Percentiles rank a stretch among this genome's conserved stretches.
phyloP scores from a whole-genome alignment of 2,797 vertebrate genomes.

The Smutsia temminckii region DNA sequence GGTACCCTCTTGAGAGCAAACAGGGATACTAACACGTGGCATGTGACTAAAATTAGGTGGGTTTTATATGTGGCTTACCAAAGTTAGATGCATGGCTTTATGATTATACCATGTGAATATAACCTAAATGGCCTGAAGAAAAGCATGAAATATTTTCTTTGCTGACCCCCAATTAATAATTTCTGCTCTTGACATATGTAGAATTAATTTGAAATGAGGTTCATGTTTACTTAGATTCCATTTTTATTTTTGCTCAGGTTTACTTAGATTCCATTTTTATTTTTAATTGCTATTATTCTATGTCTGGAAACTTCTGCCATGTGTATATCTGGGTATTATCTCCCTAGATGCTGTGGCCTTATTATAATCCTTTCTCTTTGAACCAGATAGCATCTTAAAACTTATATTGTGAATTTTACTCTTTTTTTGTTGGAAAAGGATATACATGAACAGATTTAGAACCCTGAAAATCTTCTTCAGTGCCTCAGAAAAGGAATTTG shows the following conservation, averaged over 20 bases:
- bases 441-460: not conserved
- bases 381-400: not conserved
- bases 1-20: not conserved
- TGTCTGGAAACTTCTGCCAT: not conserved
- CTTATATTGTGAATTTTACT: not conserved
- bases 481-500: conserved; percentile 18
- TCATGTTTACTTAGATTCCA: not conserved
- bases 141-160: not conserved
- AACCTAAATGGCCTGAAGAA: not conserved
- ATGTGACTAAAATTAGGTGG: not conserved
- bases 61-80: not conserved
- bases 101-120: not conserved
- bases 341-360: not conserved
- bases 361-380: not conserved
- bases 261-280: conserved; percentile 17
- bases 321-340: not conserved
- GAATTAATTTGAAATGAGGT: conserved; percentile 29
- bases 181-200: not conserved
- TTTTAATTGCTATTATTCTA: not conserved
- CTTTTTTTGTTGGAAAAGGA: not conserved
- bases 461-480: not conserved
- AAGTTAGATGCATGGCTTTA: not conserved
- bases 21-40: not conserved
- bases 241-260: not conserved
- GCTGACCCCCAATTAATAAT: not conserved